Base-by-base conservation (phyloP, 92 coral and sea anemone species). In the Palythoa caribaeorum region DNA sequence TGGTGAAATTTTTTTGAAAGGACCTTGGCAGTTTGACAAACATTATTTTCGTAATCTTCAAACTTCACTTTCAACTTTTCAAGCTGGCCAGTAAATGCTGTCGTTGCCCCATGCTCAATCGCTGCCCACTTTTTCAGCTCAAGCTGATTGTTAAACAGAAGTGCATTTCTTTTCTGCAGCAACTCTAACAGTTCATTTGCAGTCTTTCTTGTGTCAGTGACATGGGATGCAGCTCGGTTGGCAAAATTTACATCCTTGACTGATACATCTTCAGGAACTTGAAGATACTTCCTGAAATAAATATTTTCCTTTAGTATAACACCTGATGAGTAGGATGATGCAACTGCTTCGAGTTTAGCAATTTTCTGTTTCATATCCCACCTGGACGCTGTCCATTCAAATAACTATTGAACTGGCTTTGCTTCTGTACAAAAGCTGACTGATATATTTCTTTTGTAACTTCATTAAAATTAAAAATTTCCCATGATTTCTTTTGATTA, bases 91-190 rank as follows among this genome's bases (percentile, higher is more conserved):
- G 50, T 76, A 44, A 84, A 86, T 74, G 48, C 38, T 35, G 52
- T 86, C 16, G 77, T 73, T 19, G 51, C 83, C 77, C 62, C 73
- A 76, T 86, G 76, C 77, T 86, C 89, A 86, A 6, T 86, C 1
- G 68, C 3, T 74, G 89, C 84, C 89, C 84, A 86, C 38, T 86
- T 86, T 59, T 74, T 75, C 74, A 75, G 89, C 59, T 86, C 89
- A 73, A 75, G 77, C 53, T 86, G 81, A 44, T 51, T 54, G 50
- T 85, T 55, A 11, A 85, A 85, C 55, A 55, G 76, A 38, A 70
- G 60, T 28, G 71, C 71, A 69, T 86, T 86, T 59, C 89, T 75
- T 54, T 86, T 86, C 75, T 86, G 59, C 1, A 86, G 60, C 35
- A 50, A 37, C 70, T 86, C 89, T 39, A 86, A 74, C 2, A 86